Percentiles rank a stretch among this genome's conserved stretches.
Conservation (phyloP, 2,113 vertebrate genomes). For the Dolichotis patagonum region DNA sequence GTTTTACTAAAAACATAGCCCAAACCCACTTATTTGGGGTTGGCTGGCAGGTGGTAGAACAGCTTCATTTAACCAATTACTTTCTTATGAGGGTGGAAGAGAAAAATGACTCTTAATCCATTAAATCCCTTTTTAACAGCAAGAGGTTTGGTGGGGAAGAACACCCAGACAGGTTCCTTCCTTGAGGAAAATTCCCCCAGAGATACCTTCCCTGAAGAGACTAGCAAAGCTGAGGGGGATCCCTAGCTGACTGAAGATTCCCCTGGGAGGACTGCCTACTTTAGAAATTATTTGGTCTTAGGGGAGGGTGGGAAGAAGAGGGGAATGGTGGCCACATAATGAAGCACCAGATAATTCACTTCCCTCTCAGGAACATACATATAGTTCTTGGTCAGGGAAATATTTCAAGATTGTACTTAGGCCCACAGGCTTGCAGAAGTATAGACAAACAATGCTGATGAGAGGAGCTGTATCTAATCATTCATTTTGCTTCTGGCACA, state of each 20-base stretch:
- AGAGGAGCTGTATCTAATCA: not conserved
- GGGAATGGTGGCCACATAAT: not conserved
- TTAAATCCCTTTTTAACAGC: not conserved
- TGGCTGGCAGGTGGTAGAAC: not conserved
- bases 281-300: not conserved
- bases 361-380: not conserved
- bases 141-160: not conserved
- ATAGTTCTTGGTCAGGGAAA: not conserved
- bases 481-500: not conserved
- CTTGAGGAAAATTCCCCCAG: not conserved
- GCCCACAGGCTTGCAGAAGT: not conserved
- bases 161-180: not conserved
- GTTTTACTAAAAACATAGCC: not conserved
- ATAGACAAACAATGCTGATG: not conserved
- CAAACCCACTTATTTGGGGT: not conserved
- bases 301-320: not conserved
- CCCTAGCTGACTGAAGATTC: not conserved
- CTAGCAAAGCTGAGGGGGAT: not conserved
- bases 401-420: not conserved
- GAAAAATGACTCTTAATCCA: not conserved
- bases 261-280: not conserved
- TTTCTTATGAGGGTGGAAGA: not conserved
- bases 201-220: not conserved
- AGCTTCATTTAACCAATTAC: not conserved
- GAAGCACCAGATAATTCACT: not conserved